Percentiles rank a stretch among this genome's conserved stretches.
Conservation (phyloP, 2,113 vertebrate species). For the Boleophthalmus pectinirostris region DNA sequence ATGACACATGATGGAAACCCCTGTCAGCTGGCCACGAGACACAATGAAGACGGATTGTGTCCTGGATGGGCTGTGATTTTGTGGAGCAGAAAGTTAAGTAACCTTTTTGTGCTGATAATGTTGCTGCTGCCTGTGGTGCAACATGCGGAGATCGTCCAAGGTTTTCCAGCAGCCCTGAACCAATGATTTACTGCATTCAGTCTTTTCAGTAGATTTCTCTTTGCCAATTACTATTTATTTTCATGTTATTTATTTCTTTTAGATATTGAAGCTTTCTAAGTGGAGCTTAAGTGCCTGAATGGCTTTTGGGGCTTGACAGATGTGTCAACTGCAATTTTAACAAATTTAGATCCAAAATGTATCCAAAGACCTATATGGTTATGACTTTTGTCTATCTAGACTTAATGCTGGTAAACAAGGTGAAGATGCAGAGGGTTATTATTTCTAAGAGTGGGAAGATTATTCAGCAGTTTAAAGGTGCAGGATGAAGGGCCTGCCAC, state of each 20-base stretch:
- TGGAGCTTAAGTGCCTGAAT: background rate
- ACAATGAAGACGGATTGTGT: constrained; percentile 80
- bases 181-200: background rate
- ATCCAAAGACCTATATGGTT: background rate
- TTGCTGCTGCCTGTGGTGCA: constrained; percentile 42
- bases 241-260: background rate
- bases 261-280: background rate
- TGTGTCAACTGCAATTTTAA: background rate
- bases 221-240: background rate
- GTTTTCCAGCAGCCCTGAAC: background rate
- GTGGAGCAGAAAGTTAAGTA: constrained; percentile 72
- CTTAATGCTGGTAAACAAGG: too few relatives aligned
- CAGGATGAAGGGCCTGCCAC: too few relatives aligned
- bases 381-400: too few relatives aligned
- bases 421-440: too few relatives aligned
- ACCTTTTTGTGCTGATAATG: constrained; percentile 68
- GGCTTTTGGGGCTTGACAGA: background rate
- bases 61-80: constrained; percentile 76
- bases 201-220: background rate
- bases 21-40: constrained; percentile 72
- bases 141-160: constrained; percentile 16
- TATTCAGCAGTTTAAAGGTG: too few relatives aligned
- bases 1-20: constrained; percentile 83
- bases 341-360: background rate
- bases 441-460: too few relatives aligned